Evolutionary conservation across 2,888 invertebrate species (phyloP).

Genomic region (Callyntrura guangdongensis): DNA sequence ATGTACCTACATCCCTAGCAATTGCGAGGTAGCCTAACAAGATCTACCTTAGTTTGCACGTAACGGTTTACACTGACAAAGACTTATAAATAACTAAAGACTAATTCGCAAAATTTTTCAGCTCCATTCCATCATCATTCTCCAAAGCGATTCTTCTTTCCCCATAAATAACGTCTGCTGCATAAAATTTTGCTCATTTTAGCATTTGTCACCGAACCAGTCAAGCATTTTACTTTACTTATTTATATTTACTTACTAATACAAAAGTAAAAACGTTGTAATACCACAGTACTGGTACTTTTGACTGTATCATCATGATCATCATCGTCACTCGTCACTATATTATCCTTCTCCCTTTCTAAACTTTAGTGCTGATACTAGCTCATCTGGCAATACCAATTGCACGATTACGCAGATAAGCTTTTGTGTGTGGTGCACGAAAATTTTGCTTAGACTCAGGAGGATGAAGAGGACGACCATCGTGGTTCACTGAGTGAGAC

Average conservation of each 20-base stretch:
- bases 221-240: too few relatives aligned
- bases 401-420: constrained; percentile 4
- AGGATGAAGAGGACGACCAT: neutral
- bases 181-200: too few relatives aligned
- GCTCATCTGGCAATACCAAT: constrained; percentile 2
- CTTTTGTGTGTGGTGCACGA: constrained; percentile 11
- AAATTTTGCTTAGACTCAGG: constrained; percentile 13
- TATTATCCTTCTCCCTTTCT: constrained; percentile 48
- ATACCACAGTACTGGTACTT: neutral
- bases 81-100: neutral
- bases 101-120: neutral
- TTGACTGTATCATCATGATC: neutral
- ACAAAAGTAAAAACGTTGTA: too few relatives aligned
- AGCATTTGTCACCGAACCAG: too few relatives aligned
- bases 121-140: neutral
- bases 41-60: too few relatives aligned
- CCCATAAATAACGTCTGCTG: too few relatives aligned
- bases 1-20: too few relatives aligned
- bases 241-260: too few relatives aligned
- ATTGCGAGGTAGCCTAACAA: too few relatives aligned
- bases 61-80: neutral
- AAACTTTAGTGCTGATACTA: constrained; percentile 27
- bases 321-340: too few relatives aligned
- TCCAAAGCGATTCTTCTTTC: neutral
- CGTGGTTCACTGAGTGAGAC: neutral